Evolutionary conservation across 2,888 invertebrate genomes (phyloP).

Genomic region (Leucophenga montana): DNA sequence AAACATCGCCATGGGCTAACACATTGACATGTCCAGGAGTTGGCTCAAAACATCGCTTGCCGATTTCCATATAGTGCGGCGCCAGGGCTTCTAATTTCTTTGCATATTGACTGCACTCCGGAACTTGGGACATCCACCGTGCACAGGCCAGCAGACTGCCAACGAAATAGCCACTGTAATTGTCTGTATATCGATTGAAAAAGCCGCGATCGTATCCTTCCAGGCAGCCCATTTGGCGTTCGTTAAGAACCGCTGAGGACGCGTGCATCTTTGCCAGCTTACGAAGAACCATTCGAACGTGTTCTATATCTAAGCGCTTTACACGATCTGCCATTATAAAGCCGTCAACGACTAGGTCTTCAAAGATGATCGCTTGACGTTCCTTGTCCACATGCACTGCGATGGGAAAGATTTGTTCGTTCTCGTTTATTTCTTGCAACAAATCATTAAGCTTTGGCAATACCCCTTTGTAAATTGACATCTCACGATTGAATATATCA

Average conservation of each 20-base stretch:
- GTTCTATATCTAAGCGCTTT: constrained; percentile 71
- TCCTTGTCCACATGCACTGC: constrained; percentile 65
- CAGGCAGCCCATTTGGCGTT: constrained; percentile 58
- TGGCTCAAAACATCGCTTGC: constrained; percentile 62
- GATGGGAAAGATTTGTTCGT: constrained; percentile 63
- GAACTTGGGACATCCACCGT: constrained; percentile 55
- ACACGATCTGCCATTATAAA: constrained; percentile 68
- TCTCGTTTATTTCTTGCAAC: constrained; percentile 56
- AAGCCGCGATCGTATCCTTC: constrained; percentile 68
- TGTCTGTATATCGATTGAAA: constrained; percentile 69
- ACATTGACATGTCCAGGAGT: constrained; percentile 64
- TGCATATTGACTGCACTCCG: constrained; percentile 56
- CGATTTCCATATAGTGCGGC: constrained; percentile 68
- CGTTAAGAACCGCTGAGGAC: constrained; percentile 73
- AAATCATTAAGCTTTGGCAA: constrained; percentile 65
- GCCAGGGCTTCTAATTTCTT: constrained; percentile 63
- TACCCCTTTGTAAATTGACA: constrained; percentile 68
- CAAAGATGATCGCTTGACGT: constrained; percentile 66
- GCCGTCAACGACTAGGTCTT: constrained; percentile 62
- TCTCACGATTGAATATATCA: constrained; percentile 70
- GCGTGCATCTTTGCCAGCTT: constrained; percentile 75
- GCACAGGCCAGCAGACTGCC: constrained; percentile 65
- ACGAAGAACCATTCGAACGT: constrained; percentile 70
- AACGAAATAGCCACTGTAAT: constrained; percentile 66
- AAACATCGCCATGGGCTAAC: constrained; percentile 70